phyloP scores from a whole-genome alignment of 2,113 vertebrate genomes.

The Columba janthina region DNA sequence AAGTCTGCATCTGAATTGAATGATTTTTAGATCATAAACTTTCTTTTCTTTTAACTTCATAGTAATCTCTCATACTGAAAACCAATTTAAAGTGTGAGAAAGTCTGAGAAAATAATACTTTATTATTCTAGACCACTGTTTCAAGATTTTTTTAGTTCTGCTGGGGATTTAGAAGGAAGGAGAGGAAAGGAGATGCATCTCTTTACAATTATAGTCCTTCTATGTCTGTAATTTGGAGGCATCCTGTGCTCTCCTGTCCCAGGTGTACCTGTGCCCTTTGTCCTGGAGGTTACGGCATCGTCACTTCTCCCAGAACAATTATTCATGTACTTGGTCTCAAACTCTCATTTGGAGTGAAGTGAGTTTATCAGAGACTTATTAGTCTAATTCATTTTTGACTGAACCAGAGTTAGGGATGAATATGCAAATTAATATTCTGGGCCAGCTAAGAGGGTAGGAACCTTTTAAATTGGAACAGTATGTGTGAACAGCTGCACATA shows the following conservation, averaged over 20 bases:
- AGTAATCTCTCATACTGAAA: not conserved
- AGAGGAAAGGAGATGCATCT: not conserved
- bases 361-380: not conserved
- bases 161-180: not conserved
- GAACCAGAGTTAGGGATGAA: not conserved
- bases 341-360: not conserved
- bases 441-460: not conserved
- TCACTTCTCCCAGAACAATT: not conserved
- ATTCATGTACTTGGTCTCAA: not conserved
- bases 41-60: not conserved
- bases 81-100: not conserved
- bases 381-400: not conserved
- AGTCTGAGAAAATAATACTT: not conserved
- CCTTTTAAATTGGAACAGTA: slow-evolving; percentile 1
- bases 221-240: not conserved
- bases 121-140: not conserved
- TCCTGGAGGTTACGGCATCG: not conserved
- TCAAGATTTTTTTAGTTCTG: not conserved
- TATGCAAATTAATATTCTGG: slow-evolving; percentile 32
- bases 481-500: slow-evolving; percentile 46
- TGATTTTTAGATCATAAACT: not conserved
- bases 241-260: not conserved
- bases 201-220: not conserved
- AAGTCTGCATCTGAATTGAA: not conserved
- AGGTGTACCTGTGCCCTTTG: not conserved